phyloP scores from a whole-genome alignment of 1,140 invertebrate genomes.

The Whitmania pigra region DNA sequence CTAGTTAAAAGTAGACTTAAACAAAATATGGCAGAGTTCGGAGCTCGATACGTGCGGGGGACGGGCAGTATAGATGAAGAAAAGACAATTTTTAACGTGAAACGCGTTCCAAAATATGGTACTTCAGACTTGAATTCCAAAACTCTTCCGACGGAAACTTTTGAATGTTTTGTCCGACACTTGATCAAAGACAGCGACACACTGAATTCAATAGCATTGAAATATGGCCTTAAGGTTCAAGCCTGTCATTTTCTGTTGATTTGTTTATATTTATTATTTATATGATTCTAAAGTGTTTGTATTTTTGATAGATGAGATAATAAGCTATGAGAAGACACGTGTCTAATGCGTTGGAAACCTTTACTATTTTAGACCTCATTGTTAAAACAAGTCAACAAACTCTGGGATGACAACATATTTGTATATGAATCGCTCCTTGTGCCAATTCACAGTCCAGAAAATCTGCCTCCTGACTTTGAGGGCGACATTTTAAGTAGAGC shows the following conservation, averaged over 20 bases:
- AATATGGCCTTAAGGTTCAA: constrained; percentile 7
- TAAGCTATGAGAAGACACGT: not conserved
- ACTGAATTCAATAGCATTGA: constrained; percentile 1
- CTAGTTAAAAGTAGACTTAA: too few species aligned
- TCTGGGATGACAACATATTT: constrained; percentile 11
- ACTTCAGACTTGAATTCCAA: not conserved
- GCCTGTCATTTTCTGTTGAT: not conserved
- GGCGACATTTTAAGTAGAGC: not conserved
- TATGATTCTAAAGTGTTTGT: not conserved
- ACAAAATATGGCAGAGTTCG: too few species aligned
- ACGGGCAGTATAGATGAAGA: not conserved
- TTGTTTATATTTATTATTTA: not conserved
- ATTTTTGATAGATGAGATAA: not conserved
- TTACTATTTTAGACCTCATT: not conserved
- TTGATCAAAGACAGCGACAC: not conserved
- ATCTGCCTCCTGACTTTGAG: constrained; percentile 1
- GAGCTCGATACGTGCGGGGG: too few species aligned
- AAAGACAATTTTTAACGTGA: not conserved
- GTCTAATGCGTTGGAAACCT: not conserved
- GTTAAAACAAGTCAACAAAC: not conserved
- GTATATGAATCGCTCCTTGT: not conserved
- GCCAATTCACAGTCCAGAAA: not conserved
- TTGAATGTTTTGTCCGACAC: constrained; percentile 3
- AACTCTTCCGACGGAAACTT: not conserved
- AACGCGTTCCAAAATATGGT: constrained; percentile 11